A percentile compares a stretch with the other conserved stretches of the same genome.
Evolutionary conservation across 2,113 vertebrate species (phyloP).

Genomic region (Oryzias curvinotus): DNA sequence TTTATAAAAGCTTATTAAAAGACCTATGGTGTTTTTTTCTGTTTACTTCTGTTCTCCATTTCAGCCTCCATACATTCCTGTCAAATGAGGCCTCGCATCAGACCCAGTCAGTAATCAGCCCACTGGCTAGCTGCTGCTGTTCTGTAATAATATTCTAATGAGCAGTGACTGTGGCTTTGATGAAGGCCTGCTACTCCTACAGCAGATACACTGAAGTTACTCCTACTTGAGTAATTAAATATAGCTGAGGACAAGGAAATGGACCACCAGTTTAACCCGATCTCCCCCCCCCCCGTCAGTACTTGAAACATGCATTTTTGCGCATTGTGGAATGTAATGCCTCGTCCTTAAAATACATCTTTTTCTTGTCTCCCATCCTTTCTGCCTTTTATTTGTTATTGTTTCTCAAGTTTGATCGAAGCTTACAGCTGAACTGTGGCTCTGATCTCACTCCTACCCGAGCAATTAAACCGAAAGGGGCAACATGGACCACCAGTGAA

Average conservation of each 20-base stretch:
- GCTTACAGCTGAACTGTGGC: constrained; percentile 47
- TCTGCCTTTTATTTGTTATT: constrained; percentile 62
- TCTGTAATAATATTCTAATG: constrained; percentile 84
- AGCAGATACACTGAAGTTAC: constrained; percentile 63
- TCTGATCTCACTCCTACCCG: constrained; percentile 68
- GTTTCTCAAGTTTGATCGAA: constrained; percentile 55
- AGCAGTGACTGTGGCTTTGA: constrained; percentile 74
- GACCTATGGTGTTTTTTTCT: constrained; percentile 62
- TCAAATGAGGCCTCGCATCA: constrained; percentile 79
- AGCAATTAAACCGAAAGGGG: constrained; percentile 53
- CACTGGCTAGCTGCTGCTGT: constrained; percentile 69
- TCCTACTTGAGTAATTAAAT: constrained; percentile 74
- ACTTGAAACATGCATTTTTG: constrained; percentile 24
- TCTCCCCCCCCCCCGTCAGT: constrained; percentile 24
- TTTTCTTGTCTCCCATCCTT: constrained; percentile 39
- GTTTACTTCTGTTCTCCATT: constrained; percentile 69
- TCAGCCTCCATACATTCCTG: constrained; percentile 74
- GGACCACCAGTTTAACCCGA: constrained; percentile 63
- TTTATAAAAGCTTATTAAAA: constrained; percentile 46
- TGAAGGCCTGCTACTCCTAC: constrained; percentile 76
- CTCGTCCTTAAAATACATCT: constrained; percentile 15
- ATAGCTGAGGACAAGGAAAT: constrained; percentile 66
- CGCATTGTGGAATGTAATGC: constrained; percentile 5
- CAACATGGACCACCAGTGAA: constrained; percentile 60
- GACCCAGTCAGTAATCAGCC: constrained; percentile 76